Evolutionary conservation across 2,888 invertebrate genomes (phyloP).

Genomic region (Plagodis pulveraria): DNA sequence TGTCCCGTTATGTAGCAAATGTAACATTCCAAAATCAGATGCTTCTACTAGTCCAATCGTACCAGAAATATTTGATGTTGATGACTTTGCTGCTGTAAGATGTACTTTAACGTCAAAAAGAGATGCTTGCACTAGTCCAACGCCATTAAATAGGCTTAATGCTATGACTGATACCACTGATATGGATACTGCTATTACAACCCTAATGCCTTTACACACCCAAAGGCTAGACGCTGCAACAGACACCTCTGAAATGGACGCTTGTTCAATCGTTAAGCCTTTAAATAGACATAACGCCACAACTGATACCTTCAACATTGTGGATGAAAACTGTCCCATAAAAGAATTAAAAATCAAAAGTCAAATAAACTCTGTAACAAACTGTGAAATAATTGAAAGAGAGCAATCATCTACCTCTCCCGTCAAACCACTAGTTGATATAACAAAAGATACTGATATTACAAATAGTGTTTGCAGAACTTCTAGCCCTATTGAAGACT

Average conservation of each 20-base stretch:
- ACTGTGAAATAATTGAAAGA: background rate
- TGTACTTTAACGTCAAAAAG: slow-evolving; percentile 1
- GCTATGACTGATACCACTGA: slow-evolving; percentile 7
- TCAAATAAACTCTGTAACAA: background rate
- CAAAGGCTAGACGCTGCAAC: no score
- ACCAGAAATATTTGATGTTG: slow-evolving; percentile 2
- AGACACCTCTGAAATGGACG: no score
- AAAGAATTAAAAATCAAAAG: no score
- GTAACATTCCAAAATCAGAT: slow-evolving; percentile 15
- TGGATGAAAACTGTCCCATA: no score
- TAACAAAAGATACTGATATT: slow-evolving; percentile 5
- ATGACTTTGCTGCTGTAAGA: background rate
- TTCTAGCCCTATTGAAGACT: background rate
- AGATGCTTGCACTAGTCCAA: slow-evolving; percentile 20
- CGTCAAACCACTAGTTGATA: background rate
- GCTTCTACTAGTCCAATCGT: slow-evolving; percentile 24
- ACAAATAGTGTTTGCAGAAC: background rate
- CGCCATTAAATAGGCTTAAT: background rate
- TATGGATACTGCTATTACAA: background rate
- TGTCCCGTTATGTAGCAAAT: slow-evolving; percentile 39
- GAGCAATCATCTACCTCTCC: background rate
- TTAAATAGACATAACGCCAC: no score
- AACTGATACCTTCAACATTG: no score
- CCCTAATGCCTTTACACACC: no score
- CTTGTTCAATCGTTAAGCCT: no score